A percentile compares a stretch with the other conserved stretches of the same genome.
These are phyloP conservation scores for Upupa epops DNA, from an alignment of 2,113 vertebrate species.

Conservation along the genomic window DNA sequence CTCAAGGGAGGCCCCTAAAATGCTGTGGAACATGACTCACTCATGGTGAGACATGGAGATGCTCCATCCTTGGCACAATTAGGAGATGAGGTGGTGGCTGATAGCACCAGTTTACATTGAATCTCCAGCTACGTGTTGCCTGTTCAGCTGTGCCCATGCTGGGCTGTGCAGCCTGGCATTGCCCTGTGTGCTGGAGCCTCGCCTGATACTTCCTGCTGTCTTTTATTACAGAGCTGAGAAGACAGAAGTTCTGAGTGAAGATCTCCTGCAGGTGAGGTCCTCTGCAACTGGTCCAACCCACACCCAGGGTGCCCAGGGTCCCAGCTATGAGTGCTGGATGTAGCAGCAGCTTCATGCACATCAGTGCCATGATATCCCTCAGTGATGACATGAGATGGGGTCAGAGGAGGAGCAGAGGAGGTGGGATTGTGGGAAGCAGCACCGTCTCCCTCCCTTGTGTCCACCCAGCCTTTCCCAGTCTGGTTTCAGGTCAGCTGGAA, in stretches of 20 bases:
- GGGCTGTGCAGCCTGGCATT: accelerated
- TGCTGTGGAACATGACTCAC: accelerated
- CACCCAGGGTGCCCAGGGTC: background rate
- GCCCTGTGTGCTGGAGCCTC: accelerated
- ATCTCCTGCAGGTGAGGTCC: conserved; percentile 89
- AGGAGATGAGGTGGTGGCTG: background rate
- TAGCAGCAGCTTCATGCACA: accelerated
- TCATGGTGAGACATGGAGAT: background rate
- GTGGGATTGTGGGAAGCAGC: background rate
- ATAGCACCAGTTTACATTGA: background rate
- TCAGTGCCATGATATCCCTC: accelerated
- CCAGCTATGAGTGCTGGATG: accelerated
- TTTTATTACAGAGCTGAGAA: conserved; percentile 88
- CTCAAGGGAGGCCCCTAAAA: accelerated
- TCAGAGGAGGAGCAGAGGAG: background rate
- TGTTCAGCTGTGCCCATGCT: accelerated
- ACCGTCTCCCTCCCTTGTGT: background rate
- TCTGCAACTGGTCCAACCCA: accelerated
- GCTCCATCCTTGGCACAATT: background rate
- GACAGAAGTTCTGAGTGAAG: conserved; percentile 94
- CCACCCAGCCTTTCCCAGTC: background rate
- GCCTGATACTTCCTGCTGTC: background rate
- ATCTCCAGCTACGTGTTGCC: background rate
- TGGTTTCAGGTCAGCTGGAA: background rate
- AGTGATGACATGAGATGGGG: accelerated